These are phyloP conservation scores for Potorous gilbertii DNA, from an alignment of 2,797 vertebrate genomes.

Conservation along the genomic window DNA sequence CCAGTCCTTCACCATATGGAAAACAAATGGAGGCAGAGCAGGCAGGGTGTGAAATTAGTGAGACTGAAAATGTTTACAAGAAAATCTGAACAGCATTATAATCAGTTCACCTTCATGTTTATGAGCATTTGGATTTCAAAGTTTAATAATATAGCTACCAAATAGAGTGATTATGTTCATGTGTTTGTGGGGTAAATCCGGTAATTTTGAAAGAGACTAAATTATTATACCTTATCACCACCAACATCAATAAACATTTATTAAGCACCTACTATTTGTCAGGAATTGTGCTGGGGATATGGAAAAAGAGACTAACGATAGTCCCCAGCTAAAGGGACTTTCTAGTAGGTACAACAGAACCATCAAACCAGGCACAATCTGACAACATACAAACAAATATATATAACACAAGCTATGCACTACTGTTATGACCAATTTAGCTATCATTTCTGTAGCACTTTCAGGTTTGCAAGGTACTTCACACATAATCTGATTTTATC, in stretches of 20 bases:
- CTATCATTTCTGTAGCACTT: background rate
- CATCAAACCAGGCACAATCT: background rate
- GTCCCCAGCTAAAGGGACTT: background rate
- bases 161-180: background rate
- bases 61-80: conserved; percentile 66
- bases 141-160: conserved; percentile 32
- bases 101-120: conserved; percentile 39
- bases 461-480: background rate
- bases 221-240: background rate
- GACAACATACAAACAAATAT: background rate
- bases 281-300: background rate
- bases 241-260: background rate
- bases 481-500: background rate
- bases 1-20: conserved; percentile 31
- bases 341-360: background rate
- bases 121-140: conserved; percentile 34
- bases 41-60: conserved; percentile 69
- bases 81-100: conserved; percentile 55
- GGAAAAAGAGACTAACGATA: background rate
- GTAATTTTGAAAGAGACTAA: conserved; percentile 31
- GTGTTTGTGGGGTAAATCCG: conserved; percentile 13
- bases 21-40: conserved; percentile 63
- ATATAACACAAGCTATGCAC: background rate
- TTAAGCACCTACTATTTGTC: background rate
- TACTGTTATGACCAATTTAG: background rate